These are phyloP conservation scores for Pogoniulus pusillus DNA, from an alignment of 2,797 vertebrate genomes.

Conservation along the genomic window DNA sequence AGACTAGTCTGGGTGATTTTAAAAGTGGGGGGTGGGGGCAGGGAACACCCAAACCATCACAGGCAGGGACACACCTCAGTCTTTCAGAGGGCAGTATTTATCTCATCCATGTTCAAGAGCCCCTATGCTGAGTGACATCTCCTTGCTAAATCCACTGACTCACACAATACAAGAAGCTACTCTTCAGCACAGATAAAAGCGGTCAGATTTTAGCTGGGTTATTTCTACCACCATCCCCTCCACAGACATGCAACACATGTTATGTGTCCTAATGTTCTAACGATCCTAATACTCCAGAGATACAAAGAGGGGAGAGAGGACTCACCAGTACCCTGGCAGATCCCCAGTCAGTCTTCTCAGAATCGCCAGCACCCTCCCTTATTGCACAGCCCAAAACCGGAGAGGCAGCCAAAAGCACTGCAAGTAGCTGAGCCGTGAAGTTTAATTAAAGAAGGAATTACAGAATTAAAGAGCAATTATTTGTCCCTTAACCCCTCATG, in stretches of 20 bases:
- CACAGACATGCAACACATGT: not conserved
- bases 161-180: not conserved
- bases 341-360: not conserved
- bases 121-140: not conserved
- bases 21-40: no score
- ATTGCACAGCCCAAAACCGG: not conserved
- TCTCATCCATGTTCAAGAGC: not conserved
- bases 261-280: not conserved
- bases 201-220: not conserved
- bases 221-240: not conserved
- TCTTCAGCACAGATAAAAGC: not conserved
- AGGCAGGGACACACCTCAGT: not conserved
- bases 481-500: slow-evolving; percentile 79
- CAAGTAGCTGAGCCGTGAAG: slow-evolving; percentile 57
- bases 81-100: not conserved
- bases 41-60: no score
- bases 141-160: not conserved
- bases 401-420: slow-evolving; percentile 47
- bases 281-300: not conserved
- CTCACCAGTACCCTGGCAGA: not conserved
- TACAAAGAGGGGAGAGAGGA: not conserved
- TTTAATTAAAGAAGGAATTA: slow-evolving; percentile 77
- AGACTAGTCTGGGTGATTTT: no score
- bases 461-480: slow-evolving; percentile 74
- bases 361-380: not conserved